Base-by-base conservation (phyloP, 37 sponge, comb jelly and placozoan genomes). In the Crambe crambe region DNA sequence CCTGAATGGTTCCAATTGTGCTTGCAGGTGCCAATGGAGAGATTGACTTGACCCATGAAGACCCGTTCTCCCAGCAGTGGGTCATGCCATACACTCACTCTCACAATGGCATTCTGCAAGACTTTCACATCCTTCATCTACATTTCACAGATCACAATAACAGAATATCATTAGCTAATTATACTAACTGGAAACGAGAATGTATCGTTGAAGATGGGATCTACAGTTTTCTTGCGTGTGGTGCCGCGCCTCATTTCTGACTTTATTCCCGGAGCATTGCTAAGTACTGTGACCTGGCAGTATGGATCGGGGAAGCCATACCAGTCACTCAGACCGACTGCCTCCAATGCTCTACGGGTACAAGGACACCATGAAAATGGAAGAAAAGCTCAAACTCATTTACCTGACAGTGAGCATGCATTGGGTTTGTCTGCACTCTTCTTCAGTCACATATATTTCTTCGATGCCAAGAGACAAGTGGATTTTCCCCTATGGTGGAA, bases 41-140 rank as follows among this genome's bases (percentile, higher is more conserved):
- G 56, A 41, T 84, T 77, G 57, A 91, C 79, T 62, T 91, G 83
- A 0, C 91, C 91, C 15, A 91, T 68, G 74, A 86, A 86, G 20
- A 74, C 23, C 29, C 82, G 70, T 37, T 84, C 91, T 20, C 62
- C 54, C 2, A 85, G 54, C 42, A 74, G 58, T 2, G 57, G 42
- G 34, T 75, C 72, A 39, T 89, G 90, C 81, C 81, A 89, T 21
- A 76, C 23, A 31, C 47, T 43, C 42, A 66, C 66, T 35, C 82
- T 39, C 26, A 85, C 71, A 4, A 85, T 70, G 37, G 39, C 60
- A 3, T 77, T 64, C 12, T 15, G 29, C 36, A 85, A 34, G 4
- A 15, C 12, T 12, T 47, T 47, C 10, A 47, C 6, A 47, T 47
- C 51, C 12, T 12, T 47, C 12, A 27, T 61, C 38, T 40, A 37